Percentiles rank a stretch among this genome's conserved stretches.
Evolutionary conservation across 2,797 vertebrate genomes (phyloP).

Genomic region (Hippoglossus hippoglossus): DNA sequence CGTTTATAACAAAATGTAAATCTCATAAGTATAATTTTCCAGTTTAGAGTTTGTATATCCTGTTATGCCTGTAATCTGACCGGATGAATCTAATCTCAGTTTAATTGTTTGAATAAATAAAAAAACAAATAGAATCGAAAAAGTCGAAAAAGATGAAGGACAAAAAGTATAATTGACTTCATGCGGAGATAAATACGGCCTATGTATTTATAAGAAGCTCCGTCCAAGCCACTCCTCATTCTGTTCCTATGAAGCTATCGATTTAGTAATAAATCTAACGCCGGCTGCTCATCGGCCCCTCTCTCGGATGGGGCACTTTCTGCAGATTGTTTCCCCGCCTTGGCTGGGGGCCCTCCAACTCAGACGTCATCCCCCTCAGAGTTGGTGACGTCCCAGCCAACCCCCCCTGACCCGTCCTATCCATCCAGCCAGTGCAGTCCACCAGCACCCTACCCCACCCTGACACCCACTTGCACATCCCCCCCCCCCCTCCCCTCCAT

Average conservation of each 20-base stretch:
- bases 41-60: background rate
- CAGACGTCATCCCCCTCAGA: constrained; percentile 64
- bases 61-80: background rate
- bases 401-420: too few species aligned
- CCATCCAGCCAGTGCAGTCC: background rate
- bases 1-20: too few species aligned
- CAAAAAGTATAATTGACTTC: constrained; percentile 14
- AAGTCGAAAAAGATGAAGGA: background rate
- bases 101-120: background rate
- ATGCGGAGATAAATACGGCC: background rate
- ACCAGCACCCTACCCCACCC: constrained; percentile 22
- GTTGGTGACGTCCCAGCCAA: constrained; percentile 57
- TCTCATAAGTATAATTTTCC: too few species aligned
- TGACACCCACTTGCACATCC: background rate
- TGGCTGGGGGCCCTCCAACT: constrained; percentile 69
- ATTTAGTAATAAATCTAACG: constrained; percentile 79
- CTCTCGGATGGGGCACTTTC: constrained; percentile 73
- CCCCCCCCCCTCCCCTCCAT: constrained; percentile 5
- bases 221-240: constrained; percentile 38
- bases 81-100: background rate
- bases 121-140: constrained; percentile 4
- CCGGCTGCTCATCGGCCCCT: constrained; percentile 39
- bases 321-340: constrained; percentile 72
- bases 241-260: constrained; percentile 64
- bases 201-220: constrained; percentile 40